Conservation (phyloP, 2,113 vertebrate species). For the Gasterosteus nipponicus region DNA sequence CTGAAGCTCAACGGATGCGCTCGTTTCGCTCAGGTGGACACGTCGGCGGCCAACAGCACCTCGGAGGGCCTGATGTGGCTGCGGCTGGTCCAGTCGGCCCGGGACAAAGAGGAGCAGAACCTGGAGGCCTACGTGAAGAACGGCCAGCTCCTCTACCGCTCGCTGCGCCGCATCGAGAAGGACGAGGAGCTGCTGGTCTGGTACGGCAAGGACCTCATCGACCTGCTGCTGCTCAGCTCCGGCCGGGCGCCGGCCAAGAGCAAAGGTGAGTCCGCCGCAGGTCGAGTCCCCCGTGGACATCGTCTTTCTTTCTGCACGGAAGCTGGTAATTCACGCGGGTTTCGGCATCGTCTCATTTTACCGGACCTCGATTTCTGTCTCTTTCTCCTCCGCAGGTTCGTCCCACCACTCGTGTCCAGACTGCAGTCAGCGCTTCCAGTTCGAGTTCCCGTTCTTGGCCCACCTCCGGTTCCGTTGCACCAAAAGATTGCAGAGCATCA, state of each 20-base stretch:
- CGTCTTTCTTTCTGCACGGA: not conserved
- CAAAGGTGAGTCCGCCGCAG: conserved; percentile 83
- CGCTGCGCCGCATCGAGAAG: conserved; percentile 93
- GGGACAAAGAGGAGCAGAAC: conserved; percentile 96
- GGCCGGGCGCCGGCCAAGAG: conserved; percentile 83
- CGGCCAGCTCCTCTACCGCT: conserved; percentile 96
- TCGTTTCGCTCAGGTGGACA: conserved; percentile 88
- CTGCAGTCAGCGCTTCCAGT: conserved; percentile 96
- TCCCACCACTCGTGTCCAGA: conserved; percentile 89
- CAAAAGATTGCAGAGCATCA: conserved; percentile 87
- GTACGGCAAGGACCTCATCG: conserved; percentile 95
- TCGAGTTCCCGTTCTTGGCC: conserved; percentile 93
- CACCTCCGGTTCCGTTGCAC: conserved; percentile 95
- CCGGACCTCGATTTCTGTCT: conserved; percentile 9
- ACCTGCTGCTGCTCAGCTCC: conserved; percentile 89
- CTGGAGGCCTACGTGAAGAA: conserved; percentile 98
- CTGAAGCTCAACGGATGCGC: not conserved
- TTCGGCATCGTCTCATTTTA: not conserved
- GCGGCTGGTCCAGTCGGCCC: conserved; percentile 92
- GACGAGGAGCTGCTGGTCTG: conserved; percentile 97
- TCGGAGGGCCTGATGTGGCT: conserved; percentile 97
- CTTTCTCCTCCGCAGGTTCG: conserved; percentile 79
- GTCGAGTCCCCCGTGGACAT: too few species aligned
- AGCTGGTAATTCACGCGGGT: not conserved
- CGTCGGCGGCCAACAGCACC: conserved; percentile 92